These are phyloP conservation scores for Syngnathoides biaculeatus DNA, from an alignment of 2,113 vertebrate genomes.

Conservation along the genomic window DNA sequence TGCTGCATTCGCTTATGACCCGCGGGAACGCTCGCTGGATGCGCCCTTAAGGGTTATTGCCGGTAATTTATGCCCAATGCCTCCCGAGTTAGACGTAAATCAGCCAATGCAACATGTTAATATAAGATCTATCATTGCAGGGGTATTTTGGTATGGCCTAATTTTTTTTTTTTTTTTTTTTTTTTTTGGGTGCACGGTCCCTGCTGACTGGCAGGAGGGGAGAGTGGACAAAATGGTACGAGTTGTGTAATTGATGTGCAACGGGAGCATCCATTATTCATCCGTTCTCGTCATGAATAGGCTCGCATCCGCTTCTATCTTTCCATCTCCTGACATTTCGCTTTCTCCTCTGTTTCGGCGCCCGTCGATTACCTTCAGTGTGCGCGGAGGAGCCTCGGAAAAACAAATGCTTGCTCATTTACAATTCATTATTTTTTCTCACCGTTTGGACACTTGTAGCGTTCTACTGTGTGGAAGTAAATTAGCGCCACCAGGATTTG, in stretches of 20 bases:
- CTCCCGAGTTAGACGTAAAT: background rate
- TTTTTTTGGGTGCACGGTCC: slow-evolving; percentile 12
- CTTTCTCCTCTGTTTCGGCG: slow-evolving; percentile 10
- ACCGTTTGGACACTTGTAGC: slow-evolving; percentile 6
- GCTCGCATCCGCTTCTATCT: slow-evolving; percentile 52
- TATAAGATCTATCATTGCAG: slow-evolving; percentile 9
- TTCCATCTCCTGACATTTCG: slow-evolving; percentile 42
- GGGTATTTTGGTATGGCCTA: slow-evolving; percentile 9
- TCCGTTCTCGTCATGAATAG: slow-evolving; percentile 47
- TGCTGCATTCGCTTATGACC: background rate
- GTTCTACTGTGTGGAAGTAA: too few species aligned
- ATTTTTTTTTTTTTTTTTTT: too few species aligned
- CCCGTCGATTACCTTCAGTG: slow-evolving; percentile 28
- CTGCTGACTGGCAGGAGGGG: slow-evolving; percentile 11
- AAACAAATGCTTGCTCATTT: background rate
- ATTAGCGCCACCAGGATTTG: too few species aligned
- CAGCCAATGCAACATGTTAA: background rate
- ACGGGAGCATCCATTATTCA: slow-evolving; percentile 60
- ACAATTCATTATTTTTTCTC: background rate
- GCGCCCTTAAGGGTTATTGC: slow-evolving; percentile 6
- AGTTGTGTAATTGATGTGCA: slow-evolving; percentile 44
- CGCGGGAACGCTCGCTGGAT: background rate
- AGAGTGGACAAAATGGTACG: slow-evolving; percentile 34
- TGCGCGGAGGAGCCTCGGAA: slow-evolving; percentile 33
- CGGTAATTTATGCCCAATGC: background rate